Evolutionary conservation across 2,888 invertebrate genomes (phyloP), one percentile per base, ranked within the genome.

Genomic region (Geotrupes spiniger): DNA sequence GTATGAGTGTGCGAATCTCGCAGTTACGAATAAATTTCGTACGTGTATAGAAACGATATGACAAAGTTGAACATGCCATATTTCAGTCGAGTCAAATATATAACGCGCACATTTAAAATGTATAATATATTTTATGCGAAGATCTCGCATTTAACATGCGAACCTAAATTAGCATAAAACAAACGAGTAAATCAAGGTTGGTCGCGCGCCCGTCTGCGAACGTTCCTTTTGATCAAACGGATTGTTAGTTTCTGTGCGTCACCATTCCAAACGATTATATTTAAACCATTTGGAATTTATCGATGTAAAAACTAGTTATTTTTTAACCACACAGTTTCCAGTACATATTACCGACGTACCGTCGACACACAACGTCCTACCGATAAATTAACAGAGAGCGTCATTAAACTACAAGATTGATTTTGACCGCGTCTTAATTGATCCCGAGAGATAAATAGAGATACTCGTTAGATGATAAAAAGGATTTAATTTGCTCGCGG

Each of bases 171-270:
- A 61, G 56, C 61, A 61, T 61, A 61, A 61, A 59, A 57, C 60
- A 60, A 61, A 61, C 61, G 60, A 56, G 61, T 61, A 60, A 60
- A 59, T 61, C 59, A 61, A 59, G 59, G 56, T 52, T 52, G 54
- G 46, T 52, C 40, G 51, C 36, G 43, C 45, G 40, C 38, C 28
- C 42, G 40, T 36, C 47, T 40, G 38, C 42, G 42, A 41, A 29
- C n/a, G n/a, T 38, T 52, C 44, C 42, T 16, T 11, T 12, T 4
- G 14, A 2, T 16, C 8, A 14, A 9, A 36, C 14, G 14, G 16
- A 36, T 36, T 11, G 14, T 36, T 8, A 11, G 14, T 12, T 4
- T 15, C 14, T 36, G 14, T 31, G 14, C 16, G 36, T 11, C 14
- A 15, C 36, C n/a, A 31, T 12, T 16, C 16, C 16, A 36, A 16